Evolutionary conservation across 1,140 invertebrate genomes (phyloP).

Genomic region (Drosophila pallidifrons): DNA sequence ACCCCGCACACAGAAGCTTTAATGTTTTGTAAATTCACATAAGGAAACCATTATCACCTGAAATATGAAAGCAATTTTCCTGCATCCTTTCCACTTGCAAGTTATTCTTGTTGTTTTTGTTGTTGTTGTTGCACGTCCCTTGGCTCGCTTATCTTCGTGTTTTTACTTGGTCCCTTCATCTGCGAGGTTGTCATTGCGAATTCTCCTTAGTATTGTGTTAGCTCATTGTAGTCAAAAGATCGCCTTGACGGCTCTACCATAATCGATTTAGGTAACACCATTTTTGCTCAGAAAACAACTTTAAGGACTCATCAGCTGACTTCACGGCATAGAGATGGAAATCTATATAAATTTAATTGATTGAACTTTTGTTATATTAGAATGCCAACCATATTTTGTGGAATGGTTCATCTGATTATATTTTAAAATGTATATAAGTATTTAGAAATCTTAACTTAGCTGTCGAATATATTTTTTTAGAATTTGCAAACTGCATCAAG

Average conservation of each 20-base stretch:
- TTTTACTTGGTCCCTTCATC: conserved; percentile 1
- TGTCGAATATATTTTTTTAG: too few species aligned
- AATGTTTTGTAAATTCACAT: conserved; percentile 85
- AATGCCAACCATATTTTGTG: too few species aligned
- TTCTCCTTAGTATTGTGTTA: conserved; percentile 7
- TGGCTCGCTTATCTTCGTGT: conserved; percentile 45
- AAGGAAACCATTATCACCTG: conserved; percentile 85
- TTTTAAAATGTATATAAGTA: too few species aligned
- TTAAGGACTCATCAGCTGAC: not conserved
- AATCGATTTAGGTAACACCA: conserved; percentile 12
- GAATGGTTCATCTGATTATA: too few species aligned
- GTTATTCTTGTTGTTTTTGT: not conserved
- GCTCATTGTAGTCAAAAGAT: not conserved
- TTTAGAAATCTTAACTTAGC: too few species aligned
- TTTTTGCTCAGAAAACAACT: not conserved
- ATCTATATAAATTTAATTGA: too few species aligned
- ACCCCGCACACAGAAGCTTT: conserved; percentile 70
- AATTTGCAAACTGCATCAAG: too few species aligned
- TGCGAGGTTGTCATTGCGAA: not conserved
- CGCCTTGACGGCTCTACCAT: not conserved
- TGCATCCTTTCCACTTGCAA: conserved; percentile 69
- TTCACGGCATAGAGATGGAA: not conserved
- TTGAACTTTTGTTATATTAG: too few species aligned
- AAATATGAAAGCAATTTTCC: conserved; percentile 85
- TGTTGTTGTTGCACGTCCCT: conserved; percentile 25